These are phyloP conservation scores for Catharus ustulatus DNA, from an alignment of 2,797 vertebrate genomes.

Conservation along the genomic window DNA sequence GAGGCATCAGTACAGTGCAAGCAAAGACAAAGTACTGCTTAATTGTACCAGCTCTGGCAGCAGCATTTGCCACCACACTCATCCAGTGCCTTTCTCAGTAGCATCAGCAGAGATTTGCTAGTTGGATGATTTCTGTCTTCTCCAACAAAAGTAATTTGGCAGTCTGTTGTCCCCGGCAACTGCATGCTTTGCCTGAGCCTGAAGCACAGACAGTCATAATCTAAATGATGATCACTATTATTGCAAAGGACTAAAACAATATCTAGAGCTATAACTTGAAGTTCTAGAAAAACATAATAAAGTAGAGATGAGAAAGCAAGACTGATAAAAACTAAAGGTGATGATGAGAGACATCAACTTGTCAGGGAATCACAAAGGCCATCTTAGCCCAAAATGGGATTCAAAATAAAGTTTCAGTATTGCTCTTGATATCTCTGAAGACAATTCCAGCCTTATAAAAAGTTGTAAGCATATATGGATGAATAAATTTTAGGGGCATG, in stretches of 20 bases:
- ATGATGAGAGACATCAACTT: not conserved
- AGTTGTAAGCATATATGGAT: not conserved
- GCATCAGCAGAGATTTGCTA: not conserved
- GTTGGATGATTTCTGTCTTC: not conserved
- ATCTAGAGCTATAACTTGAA: not conserved
- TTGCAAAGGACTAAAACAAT: not conserved
- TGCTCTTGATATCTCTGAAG: not conserved
- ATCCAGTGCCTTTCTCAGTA: not conserved
- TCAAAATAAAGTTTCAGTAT: conserved; percentile 4
- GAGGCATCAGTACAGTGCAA: not conserved
- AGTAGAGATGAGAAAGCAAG: not conserved
- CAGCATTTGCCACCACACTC: not conserved
- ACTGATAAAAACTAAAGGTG: not conserved
- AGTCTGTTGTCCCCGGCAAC: conserved; percentile 14
- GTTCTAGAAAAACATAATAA: not conserved
- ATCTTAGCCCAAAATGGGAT: not conserved
- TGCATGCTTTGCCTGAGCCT: not conserved
- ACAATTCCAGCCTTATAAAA: not conserved
- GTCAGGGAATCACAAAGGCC: not conserved
- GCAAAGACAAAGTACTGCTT: not conserved
- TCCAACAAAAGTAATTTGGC: not conserved
- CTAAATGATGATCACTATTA: not conserved
- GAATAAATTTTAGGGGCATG: not conserved
- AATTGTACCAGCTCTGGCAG: not conserved
- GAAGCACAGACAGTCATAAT: not conserved